phyloP scores from a whole-genome alignment of 2,888 invertebrate genomes.

The Dicyrtomina minuta region DNA sequence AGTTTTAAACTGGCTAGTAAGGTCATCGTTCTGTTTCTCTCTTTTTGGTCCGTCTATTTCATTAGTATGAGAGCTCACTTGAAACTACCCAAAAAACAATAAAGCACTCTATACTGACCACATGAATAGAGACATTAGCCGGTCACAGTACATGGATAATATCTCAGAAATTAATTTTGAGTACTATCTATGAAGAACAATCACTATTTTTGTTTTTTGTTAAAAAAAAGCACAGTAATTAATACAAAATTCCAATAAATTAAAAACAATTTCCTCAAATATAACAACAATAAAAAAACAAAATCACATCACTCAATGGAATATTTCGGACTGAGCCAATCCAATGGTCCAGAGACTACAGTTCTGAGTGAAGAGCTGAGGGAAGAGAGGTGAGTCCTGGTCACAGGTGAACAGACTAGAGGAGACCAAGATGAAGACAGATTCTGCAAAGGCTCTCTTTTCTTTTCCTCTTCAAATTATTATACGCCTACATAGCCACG shows the following conservation, averaged over 20 bases:
- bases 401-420: slow-evolving; percentile 38
- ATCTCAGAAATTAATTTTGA: too few species aligned
- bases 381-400: slow-evolving; percentile 28
- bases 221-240: neutral
- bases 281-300: neutral
- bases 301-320: neutral
- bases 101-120: neutral
- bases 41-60: too few species aligned
- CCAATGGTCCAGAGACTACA: neutral
- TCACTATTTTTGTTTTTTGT: too few species aligned
- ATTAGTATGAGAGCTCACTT: neutral
- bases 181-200: neutral
- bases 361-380: slow-evolving; percentile 12
- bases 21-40: slow-evolving; percentile 23
- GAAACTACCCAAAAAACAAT: neutral
- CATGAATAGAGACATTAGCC: neutral
- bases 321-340: neutral
- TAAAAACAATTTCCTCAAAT: neutral
- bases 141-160: slow-evolving; percentile 4
- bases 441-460: slow-evolving; percentile 35
- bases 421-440: slow-evolving; percentile 27
- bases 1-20: slow-evolving; percentile 16
- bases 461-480: too few species aligned
- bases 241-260: neutral
- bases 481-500: slow-evolving; percentile 41